These are phyloP conservation scores for Xiphophorus hellerii DNA, from an alignment of 2,113 vertebrate genomes.

Conservation along the genomic window DNA sequence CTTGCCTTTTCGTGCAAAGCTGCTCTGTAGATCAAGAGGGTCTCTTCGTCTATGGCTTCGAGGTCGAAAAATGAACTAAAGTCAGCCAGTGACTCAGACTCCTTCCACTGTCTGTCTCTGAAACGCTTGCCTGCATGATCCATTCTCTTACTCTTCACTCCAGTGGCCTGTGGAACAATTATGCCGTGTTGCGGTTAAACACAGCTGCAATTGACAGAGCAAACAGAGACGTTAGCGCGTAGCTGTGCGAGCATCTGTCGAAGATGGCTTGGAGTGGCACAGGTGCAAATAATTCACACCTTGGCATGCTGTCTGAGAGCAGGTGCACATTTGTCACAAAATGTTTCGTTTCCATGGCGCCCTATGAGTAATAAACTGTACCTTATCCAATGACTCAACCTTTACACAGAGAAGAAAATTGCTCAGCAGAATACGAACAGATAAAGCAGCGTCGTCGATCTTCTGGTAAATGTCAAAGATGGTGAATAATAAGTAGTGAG, in stretches of 20 bases:
- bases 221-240: not conserved
- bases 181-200: constrained; percentile 1
- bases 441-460: not conserved
- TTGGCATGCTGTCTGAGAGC: constrained; percentile 47
- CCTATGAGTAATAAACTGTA: constrained; percentile 52
- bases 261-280: constrained; percentile 31
- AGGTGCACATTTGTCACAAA: constrained; percentile 60
- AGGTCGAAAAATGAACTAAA: not conserved
- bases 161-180: constrained; percentile 67
- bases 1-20: constrained; percentile 59
- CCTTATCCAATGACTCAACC: constrained; percentile 59
- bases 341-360: constrained; percentile 63
- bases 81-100: not conserved
- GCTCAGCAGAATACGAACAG: constrained; percentile 26
- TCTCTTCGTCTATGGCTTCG: not conserved
- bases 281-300: constrained; percentile 44
- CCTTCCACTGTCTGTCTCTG: constrained; percentile 22
- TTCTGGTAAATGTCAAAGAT: constrained; percentile 1
- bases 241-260: constrained; percentile 22
- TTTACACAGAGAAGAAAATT: constrained; percentile 36
- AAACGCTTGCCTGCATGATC: constrained; percentile 22
- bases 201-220: not conserved
- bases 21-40: constrained; percentile 34
- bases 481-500: not conserved
- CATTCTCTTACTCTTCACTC: constrained; percentile 72